Evolutionary conservation across 2,113 vertebrate species (phyloP).

Genomic region (Sapayoa aenigma): DNA sequence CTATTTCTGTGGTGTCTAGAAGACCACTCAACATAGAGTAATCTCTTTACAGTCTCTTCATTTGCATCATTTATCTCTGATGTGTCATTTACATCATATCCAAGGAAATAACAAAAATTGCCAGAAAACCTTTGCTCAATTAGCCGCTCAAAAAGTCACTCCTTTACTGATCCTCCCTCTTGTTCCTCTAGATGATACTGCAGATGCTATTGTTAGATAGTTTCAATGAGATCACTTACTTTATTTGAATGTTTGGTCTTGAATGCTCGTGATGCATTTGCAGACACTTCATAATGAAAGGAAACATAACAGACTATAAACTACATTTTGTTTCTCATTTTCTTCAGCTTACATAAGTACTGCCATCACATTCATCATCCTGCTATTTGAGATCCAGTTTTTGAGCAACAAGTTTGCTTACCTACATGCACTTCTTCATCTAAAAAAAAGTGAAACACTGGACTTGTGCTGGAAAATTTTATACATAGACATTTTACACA

Average conservation of each 20-base stretch:
- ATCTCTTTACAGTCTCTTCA: neutral
- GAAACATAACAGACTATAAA: neutral
- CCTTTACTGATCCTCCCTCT: neutral
- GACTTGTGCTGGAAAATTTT: neutral
- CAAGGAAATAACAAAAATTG: neutral
- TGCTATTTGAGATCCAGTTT: neutral
- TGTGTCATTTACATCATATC: neutral
- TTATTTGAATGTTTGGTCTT: neutral
- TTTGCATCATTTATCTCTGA: neutral
- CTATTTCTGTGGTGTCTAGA: neutral
- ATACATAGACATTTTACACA: neutral
- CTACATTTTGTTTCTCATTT: neutral
- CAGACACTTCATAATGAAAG: neutral
- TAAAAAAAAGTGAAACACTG: neutral
- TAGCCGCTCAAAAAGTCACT: neutral
- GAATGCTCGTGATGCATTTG: neutral
- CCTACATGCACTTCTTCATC: neutral
- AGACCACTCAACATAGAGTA: neutral
- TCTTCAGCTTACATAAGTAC: neutral
- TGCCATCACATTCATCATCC: neutral
- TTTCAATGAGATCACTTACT: neutral
- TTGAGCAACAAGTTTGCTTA: neutral
- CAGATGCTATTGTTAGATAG: neutral
- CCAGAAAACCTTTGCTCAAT: neutral
- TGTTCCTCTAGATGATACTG: neutral